Evolutionary conservation across 2,888 invertebrate genomes (phyloP).

Genomic region (Polydrusus pterygomalis): DNA sequence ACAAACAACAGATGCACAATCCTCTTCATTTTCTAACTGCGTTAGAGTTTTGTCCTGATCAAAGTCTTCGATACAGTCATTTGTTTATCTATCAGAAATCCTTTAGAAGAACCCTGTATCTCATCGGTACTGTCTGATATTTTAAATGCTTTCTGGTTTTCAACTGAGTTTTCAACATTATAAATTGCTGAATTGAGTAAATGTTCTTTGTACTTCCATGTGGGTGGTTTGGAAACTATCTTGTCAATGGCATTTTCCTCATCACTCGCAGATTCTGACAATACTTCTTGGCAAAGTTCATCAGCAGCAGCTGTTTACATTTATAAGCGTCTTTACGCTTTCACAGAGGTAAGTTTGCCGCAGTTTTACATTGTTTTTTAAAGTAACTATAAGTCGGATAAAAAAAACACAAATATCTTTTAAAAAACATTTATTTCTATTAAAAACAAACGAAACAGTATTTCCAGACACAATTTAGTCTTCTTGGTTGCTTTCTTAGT

Average conservation of each 20-base stretch:
- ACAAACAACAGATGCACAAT: neutral
- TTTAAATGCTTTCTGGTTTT: neutral
- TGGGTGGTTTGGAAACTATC: neutral
- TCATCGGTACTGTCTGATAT: neutral
- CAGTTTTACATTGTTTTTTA: too few species aligned
- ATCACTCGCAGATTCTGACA: neutral
- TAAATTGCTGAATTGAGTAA: neutral
- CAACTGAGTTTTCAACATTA: too few species aligned
- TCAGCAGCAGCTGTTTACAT: too few species aligned
- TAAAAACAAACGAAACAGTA: too few species aligned
- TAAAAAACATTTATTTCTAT: too few species aligned
- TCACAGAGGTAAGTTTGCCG: too few species aligned
- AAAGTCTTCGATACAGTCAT: neutral
- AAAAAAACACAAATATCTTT: too few species aligned
- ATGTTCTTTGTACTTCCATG: neutral
- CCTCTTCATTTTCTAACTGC: neutral
- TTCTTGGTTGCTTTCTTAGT: too few species aligned
- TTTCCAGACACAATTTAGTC: too few species aligned
- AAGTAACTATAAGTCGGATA: too few species aligned
- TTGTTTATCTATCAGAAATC: neutral
- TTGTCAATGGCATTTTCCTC: neutral
- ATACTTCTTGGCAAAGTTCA: neutral
- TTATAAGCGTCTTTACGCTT: too few species aligned
- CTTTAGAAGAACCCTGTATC: neutral
- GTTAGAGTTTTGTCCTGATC: neutral